Evolutionary conservation across 1,140 invertebrate genomes (phyloP).

Genomic region (Magallana gigas): DNA sequence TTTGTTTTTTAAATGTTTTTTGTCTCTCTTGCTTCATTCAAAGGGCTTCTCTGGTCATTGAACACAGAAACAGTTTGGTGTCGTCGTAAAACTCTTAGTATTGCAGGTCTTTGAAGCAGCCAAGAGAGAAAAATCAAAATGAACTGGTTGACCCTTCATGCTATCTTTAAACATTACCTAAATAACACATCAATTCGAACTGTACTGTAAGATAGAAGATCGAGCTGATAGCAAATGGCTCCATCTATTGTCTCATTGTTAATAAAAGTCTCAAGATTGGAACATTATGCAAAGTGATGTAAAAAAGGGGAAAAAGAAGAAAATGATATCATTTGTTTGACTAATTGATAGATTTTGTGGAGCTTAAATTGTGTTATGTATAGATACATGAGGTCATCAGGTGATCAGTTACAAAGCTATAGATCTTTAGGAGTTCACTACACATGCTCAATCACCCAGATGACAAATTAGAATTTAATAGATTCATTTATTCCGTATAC

Average conservation of each 20-base stretch:
- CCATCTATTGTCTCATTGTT: neutral
- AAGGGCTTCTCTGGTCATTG: neutral
- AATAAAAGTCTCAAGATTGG: neutral
- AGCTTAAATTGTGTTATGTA: neutral
- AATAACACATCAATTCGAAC: too few species aligned
- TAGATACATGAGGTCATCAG: conserved; percentile 17
- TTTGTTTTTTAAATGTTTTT: neutral
- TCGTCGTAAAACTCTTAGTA: too few species aligned
- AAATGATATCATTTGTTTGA: neutral
- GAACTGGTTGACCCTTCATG: neutral
- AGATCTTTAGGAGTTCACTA: neutral
- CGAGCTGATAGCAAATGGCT: neutral
- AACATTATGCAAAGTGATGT: neutral
- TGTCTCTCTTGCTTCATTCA: neutral
- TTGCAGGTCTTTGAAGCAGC: neutral
- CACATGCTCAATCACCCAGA: neutral
- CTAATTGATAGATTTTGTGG: neutral
- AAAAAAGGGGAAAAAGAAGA: too few species aligned
- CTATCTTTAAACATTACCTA: neutral
- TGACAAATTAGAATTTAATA: neutral
- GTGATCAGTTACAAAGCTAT: conserved; percentile 7
- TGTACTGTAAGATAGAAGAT: neutral
- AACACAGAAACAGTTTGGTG: neutral
- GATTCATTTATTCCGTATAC: too few species aligned
- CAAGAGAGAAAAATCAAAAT: neutral